Percentiles rank a stretch among this genome's conserved stretches.
Evolutionary conservation across 2,797 vertebrate species (phyloP).

Genomic region (Falco biarmicus): DNA sequence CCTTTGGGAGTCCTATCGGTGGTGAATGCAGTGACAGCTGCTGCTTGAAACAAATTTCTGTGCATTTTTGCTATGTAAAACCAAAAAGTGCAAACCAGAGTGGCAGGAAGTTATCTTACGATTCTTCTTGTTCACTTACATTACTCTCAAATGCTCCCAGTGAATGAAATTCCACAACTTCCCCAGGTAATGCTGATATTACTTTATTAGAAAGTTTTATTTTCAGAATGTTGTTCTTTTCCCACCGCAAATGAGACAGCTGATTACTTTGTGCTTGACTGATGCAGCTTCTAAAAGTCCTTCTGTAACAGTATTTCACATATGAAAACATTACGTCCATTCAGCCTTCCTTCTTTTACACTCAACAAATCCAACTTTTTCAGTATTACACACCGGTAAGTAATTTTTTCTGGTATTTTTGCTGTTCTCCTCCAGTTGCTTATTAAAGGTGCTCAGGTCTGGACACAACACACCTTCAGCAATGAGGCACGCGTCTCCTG

Average conservation of each 20-base stretch:
- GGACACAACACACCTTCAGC: neutral
- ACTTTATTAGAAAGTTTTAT: neutral
- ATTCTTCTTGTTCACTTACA: neutral
- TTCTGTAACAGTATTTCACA: neutral
- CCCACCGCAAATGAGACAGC: neutral
- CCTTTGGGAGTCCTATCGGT: neutral
- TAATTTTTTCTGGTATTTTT: neutral
- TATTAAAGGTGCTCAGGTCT: neutral
- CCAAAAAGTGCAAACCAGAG: neutral
- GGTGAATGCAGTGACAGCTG: neutral
- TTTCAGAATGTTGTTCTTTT: neutral
- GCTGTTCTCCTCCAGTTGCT: neutral
- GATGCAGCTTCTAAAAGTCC: neutral
- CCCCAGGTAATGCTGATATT: neutral
- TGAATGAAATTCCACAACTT: neutral
- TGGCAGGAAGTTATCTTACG: neutral
- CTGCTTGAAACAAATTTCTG: neutral
- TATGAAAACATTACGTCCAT: neutral
- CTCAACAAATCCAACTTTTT: neutral
- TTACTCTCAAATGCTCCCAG: neutral
- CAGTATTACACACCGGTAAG: neutral
- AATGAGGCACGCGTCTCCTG: neutral
- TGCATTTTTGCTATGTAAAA: neutral
- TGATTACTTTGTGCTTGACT: neutral
- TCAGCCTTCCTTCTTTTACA: neutral